These are phyloP conservation scores for Thalassarche chlororhynchos DNA, from an alignment of 2,113 vertebrate species.

Conservation along the genomic window DNA sequence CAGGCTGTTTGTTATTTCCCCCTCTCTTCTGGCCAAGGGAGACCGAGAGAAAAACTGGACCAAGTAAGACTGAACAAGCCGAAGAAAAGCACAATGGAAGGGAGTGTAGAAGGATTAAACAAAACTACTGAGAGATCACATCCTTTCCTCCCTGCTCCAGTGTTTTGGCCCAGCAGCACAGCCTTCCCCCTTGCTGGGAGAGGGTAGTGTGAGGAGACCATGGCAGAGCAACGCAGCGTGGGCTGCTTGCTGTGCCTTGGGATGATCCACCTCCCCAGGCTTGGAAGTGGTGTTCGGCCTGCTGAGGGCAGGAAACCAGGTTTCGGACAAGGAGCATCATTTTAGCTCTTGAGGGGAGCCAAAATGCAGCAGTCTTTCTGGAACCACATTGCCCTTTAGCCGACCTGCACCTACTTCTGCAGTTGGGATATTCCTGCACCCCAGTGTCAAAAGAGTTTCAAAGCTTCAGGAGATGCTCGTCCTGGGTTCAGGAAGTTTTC, in stretches of 20 bases:
- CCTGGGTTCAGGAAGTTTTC: background rate
- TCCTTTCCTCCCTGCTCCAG: background rate
- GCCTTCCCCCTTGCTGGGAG: background rate
- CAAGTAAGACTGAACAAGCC: background rate
- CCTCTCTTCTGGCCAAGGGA: background rate
- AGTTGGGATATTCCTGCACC: background rate
- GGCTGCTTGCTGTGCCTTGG: background rate
- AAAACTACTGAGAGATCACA: background rate
- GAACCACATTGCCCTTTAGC: background rate
- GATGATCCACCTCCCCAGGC: background rate
- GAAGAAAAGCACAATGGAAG: background rate
- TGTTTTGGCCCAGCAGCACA: background rate
- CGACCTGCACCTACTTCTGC: background rate
- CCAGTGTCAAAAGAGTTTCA: background rate
- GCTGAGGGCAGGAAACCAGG: background rate
- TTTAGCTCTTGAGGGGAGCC: background rate
- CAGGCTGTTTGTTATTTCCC: background rate
- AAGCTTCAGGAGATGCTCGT: background rate
- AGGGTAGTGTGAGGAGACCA: background rate
- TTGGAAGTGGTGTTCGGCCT: background rate
- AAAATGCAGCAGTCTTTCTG: background rate
- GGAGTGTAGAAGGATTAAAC: background rate
- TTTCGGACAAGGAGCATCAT: background rate
- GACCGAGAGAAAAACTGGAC: background rate
- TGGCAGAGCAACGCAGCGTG: accelerated